Evolutionary conservation across 1,140 invertebrate genomes (phyloP), one percentile per base, ranked within the genome.

Genomic region (Aporrectodea caliginosa): DNA sequence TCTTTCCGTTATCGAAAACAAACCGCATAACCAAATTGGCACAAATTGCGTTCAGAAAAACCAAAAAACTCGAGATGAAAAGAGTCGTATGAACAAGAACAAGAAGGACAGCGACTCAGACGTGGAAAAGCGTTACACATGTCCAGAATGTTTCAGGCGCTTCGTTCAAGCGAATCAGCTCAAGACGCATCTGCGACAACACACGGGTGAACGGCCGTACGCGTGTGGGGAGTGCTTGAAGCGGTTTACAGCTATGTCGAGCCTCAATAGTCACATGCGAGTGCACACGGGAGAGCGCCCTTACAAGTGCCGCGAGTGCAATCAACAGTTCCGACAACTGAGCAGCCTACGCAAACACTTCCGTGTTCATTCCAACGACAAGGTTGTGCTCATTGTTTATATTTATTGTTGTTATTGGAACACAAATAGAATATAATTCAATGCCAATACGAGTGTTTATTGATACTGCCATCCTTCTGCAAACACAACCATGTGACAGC

Each of bases 221-320:
- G 43, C 33, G 0, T 76, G 75, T 58, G 32, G 43, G 27, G 32
- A 76, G n/a, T 76, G 75, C 35, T 29, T 29, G 32, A 76, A 76
- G 35, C 29, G 43, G 2, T 76, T 76, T 58, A 35, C 75, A 32
- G 43, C 33, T 2, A 76, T 35, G 32, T 35, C 35, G 0, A 72
- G 32, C 27, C 30, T 75, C 31, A 79, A 75, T n/a, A 30, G 33
- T n/a, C 73, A 75, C 73, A 75, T 79, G 73, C 27, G 72, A n/a
- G 73, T 68, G n/a, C 72, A 75, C 78, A 69, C 43, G 27, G 72
- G 33, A 12, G 75, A 32, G n/a, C 0, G 75, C 2, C 97, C 97
- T 0, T 98, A 96, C 91, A 98, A 97, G 89, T 99, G 97, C 87
- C 93, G 93, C 80, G 89, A 98, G 29, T 99, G 97, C 87, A 96